Conservation (phyloP, 2,797 vertebrate species). For the Pseudopleuronectes americanus region DNA sequence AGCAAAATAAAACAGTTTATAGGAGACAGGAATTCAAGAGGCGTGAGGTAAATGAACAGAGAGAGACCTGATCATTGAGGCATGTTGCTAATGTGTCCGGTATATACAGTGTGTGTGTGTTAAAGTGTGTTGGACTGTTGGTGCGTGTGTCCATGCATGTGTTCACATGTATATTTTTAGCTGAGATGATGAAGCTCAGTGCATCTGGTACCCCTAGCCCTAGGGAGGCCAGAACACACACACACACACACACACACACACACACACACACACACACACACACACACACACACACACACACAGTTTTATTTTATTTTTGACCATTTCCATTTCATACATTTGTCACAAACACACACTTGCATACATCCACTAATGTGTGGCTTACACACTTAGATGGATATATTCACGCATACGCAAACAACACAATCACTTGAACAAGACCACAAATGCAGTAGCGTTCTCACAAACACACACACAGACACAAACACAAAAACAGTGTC, state of each 20-base stretch:
- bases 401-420: constrained; percentile 21
- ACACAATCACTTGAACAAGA: not conserved
- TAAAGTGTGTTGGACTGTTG: constrained; percentile 3
- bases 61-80: constrained; percentile 55
- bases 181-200: constrained; percentile 66
- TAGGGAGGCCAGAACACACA: constrained; percentile 52
- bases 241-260: constrained; percentile 9
- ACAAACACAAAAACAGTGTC: constrained; percentile 12
- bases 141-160: constrained; percentile 33
- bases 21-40: constrained; percentile 24
- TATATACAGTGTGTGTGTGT: constrained; percentile 41
- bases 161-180: constrained; percentile 73
- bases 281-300: constrained; percentile 15
- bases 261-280: constrained; percentile 12
- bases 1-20: constrained; percentile 26
- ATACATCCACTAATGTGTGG: constrained; percentile 15
- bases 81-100: constrained; percentile 60
- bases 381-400: not conserved
- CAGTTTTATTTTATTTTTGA: constrained; percentile 15
- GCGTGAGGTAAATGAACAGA: constrained; percentile 36
- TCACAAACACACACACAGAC: constrained; percentile 11
- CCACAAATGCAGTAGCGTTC: constrained; percentile 14
- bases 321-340: constrained; percentile 35
- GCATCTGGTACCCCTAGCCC: constrained; percentile 78
- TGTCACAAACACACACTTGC: constrained; percentile 16